Evolutionary conservation across 1,140 invertebrate genomes (phyloP).

Genomic region (Gryllus bimaculatus): DNA sequence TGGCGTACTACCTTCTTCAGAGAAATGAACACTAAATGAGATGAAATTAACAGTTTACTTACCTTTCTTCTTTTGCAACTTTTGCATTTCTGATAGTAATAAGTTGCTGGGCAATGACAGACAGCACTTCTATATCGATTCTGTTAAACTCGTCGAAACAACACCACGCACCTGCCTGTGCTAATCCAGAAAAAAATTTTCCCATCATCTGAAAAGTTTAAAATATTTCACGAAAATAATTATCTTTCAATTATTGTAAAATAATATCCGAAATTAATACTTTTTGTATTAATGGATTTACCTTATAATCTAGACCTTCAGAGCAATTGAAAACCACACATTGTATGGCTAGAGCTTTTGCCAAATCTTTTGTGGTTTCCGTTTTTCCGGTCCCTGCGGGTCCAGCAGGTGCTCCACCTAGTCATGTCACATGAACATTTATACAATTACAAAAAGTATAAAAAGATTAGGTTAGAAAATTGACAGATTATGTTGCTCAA

Average conservation of each 20-base stretch:
- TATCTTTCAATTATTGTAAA: too few relatives aligned
- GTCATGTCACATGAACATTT: too few relatives aligned
- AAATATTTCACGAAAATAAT: too few relatives aligned
- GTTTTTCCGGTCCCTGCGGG: slow-evolving; percentile 91
- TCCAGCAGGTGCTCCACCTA: slow-evolving; percentile 73
- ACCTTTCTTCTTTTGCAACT: slow-evolving; percentile 51
- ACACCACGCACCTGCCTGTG: slow-evolving; percentile 82
- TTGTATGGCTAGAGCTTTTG: slow-evolving; percentile 76
- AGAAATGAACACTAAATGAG: background rate
- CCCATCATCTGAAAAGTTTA: slow-evolving; percentile 61
- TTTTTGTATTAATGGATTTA: slow-evolving; percentile 18
- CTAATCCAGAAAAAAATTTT: slow-evolving; percentile 73
- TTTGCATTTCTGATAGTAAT: slow-evolving; percentile 71
- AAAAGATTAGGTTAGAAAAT: background rate
- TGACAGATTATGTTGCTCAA: background rate
- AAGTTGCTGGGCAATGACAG: slow-evolving; percentile 76
- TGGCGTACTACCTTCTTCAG: too few relatives aligned
- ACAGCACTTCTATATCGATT: slow-evolving; percentile 83
- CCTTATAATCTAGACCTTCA: slow-evolving; percentile 68
- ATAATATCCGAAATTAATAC: background rate
- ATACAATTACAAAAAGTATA: background rate
- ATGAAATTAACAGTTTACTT: slow-evolving; percentile 18
- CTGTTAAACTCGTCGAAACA: slow-evolving; percentile 90
- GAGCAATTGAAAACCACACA: slow-evolving; percentile 89
- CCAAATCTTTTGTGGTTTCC: slow-evolving; percentile 87